Evolutionary conservation across 1,140 invertebrate genomes (phyloP).

Genomic region (Magallana ariakensis): DNA sequence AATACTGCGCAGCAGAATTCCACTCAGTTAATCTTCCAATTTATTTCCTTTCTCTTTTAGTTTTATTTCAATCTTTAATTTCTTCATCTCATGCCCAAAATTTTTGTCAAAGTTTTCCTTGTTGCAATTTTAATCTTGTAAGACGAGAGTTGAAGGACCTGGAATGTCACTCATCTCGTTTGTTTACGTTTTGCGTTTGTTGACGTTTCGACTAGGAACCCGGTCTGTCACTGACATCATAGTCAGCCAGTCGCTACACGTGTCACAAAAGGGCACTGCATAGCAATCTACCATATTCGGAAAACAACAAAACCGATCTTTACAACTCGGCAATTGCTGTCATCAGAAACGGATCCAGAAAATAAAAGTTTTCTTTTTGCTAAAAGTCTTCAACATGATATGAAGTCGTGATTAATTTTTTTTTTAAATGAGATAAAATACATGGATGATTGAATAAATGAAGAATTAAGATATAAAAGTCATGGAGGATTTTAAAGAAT

Average conservation of each 20-base stretch:
- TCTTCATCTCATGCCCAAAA: conserved; percentile 76
- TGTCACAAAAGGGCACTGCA: conserved; percentile 40
- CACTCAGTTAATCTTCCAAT: conserved; percentile 93
- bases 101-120: conserved; percentile 69
- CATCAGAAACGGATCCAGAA: not conserved
- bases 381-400: too few species aligned
- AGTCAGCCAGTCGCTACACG: conserved; percentile 48
- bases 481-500: too few species aligned
- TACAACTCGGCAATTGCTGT: not conserved
- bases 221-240: conserved; percentile 56
- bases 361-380: too few species aligned
- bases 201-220: conserved; percentile 53
- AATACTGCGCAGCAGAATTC: conserved; percentile 98
- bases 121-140: conserved; percentile 66
- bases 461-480: too few species aligned
- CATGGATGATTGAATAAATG: too few species aligned
- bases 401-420: too few species aligned
- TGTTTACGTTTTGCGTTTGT: conserved; percentile 71
- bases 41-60: conserved; percentile 80
- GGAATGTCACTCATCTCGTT: conserved; percentile 73
- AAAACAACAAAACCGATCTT: not conserved
- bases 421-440: too few species aligned
- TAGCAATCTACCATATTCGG: not conserved
- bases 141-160: conserved; percentile 61
- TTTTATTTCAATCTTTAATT: conserved; percentile 68